phyloP scores from a whole-genome alignment of 1,140 invertebrate species.

The Hesperophylax magnus region DNA sequence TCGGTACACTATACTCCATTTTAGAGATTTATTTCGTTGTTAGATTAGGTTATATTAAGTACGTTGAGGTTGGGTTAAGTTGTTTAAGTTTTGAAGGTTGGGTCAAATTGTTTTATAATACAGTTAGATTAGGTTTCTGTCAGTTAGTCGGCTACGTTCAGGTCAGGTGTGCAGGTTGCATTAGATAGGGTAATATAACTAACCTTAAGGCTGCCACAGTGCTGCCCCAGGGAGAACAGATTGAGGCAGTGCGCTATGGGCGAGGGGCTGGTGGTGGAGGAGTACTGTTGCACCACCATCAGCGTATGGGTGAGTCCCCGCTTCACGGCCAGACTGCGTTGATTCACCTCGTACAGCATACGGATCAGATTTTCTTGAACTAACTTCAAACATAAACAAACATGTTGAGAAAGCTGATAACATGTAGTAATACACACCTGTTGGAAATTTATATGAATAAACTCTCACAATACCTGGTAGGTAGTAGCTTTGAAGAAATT shows the following conservation, averaged over 20 bases:
- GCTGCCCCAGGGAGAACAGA: conserved; percentile 7
- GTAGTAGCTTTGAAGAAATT: conserved; percentile 48
- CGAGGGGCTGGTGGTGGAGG: neutral
- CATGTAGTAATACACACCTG: no score
- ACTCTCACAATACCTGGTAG: conserved; percentile 33
- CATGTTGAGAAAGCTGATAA: neutral
- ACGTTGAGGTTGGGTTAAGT: no score
- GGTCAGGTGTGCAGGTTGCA: no score
- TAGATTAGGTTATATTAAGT: no score
- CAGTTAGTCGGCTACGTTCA: no score
- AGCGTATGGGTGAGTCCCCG: neutral
- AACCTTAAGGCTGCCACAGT: neutral
- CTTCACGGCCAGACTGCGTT: neutral
- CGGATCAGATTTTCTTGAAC: conserved; percentile 46
- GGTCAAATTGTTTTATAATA: no score
- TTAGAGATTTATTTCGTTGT: no score
- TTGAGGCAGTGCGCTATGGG: conserved; percentile 16
- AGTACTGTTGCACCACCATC: conserved; percentile 6
- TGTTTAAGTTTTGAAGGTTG: no score
- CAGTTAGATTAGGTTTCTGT: no score
- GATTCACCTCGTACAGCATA: conserved; percentile 18
- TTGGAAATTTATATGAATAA: no score
- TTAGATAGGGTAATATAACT: neutral
- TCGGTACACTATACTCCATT: no score
- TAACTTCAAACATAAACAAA: conserved; percentile 36